phyloP scores from a whole-genome alignment of 2,888 invertebrate genomes.

The Dichetophora obliterata region DNA sequence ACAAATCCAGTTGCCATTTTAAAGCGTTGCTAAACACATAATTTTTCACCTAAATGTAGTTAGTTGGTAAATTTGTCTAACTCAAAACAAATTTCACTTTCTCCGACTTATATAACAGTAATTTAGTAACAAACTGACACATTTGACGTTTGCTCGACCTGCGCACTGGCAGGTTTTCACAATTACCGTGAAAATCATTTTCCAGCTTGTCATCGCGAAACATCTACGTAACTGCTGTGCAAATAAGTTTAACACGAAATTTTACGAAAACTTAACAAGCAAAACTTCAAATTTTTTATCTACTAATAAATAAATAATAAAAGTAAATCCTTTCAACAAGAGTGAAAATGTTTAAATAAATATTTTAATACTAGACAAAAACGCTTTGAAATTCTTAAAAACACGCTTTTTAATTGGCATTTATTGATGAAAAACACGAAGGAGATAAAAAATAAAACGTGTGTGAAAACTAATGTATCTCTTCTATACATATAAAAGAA shows the following conservation, averaged over 20 bases:
- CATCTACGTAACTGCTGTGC: slow-evolving; percentile 23
- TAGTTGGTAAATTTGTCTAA: background rate
- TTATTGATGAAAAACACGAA: too few relatives aligned
- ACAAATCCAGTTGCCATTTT: background rate
- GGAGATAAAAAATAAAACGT: too few relatives aligned
- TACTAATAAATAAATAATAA: too few relatives aligned
- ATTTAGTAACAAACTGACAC: background rate
- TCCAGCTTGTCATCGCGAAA: slow-evolving; percentile 30
- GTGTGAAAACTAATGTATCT: too few relatives aligned
- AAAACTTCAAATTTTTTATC: too few relatives aligned
- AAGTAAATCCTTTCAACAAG: too few relatives aligned
- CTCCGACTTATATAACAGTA: background rate
- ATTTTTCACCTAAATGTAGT: background rate
- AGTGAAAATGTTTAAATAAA: too few relatives aligned
- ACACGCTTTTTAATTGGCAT: too few relatives aligned
- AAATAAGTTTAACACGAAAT: background rate
- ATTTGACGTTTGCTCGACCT: slow-evolving; percentile 25
- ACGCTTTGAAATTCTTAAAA: too few relatives aligned
- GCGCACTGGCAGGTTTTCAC: slow-evolving; percentile 26
- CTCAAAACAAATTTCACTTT: background rate
- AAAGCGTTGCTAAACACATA: background rate
- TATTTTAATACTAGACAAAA: too few relatives aligned
- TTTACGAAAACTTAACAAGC: background rate
- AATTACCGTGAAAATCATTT: slow-evolving; percentile 29
- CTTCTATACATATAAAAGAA: too few relatives aligned